Base-by-base conservation (phyloP, 1,140 invertebrate species). In the Stegodyphus mimosarum region DNA sequence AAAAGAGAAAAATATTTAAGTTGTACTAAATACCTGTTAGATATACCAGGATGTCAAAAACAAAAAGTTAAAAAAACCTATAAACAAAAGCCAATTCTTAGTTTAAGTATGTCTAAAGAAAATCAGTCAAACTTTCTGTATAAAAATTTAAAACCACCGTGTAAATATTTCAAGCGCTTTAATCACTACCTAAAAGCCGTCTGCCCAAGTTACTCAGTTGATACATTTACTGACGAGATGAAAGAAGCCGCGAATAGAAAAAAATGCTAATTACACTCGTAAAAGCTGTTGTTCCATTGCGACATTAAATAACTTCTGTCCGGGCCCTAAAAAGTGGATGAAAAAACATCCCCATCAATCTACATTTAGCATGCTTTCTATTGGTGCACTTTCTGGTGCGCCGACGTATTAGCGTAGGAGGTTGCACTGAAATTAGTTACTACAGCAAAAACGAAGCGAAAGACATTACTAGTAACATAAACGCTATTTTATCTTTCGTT, bases 241-340 rank as follows among this genome's bases (percentile, higher is more conserved):
- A 81, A 81, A 81, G 78, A 33, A 11, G 10, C 64, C 66, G 77
- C 49, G 64, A 50, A 60, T 9, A 66, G 49, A 9, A 48, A 81
- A 80, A 72, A 81, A 81, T 81, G 69, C 67, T 81, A 81, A 81
- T 81, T 81, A 81, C 66, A 52, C 63, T 69, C 66, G 76, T 79
- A 67, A 70, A 70, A 81, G 52, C 53, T 10, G 78, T 81, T 72
- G 69, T 51, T 63, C 51, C 55, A 72, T 51, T 11, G 18, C 15
- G 76, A 80, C 51, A 53, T 80, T 49, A 70, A 80, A 52, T 71
- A 71, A 80, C 66, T 60, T 33, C 66, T 70, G 52, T 18, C 50
- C 73, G 33, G 13, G 33, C 49, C 17, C 11, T 72, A 81, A 81
- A 79, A 81, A 81, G 66, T 69, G 76, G 53, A 69, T 69, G 50